A percentile compares a stretch with the other conserved stretches of the same genome.
Conservation (phyloP, 2,888 invertebrate genomes). For the Calliphora vomitoria region DNA sequence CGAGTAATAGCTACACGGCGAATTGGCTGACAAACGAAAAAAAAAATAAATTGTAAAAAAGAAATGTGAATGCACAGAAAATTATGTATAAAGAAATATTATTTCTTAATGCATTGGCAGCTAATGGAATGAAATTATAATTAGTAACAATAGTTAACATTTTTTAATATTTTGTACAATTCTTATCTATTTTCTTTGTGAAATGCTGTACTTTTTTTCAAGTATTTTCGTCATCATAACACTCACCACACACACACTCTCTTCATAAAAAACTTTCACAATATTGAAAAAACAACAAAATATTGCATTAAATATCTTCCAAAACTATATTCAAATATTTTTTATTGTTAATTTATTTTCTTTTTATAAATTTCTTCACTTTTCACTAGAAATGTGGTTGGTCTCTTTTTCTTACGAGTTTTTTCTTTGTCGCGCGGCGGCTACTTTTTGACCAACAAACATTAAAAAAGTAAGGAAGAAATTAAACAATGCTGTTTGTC, state of each 20-base stretch:
- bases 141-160: not conserved
- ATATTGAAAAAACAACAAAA: conserved; percentile 39
- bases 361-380: conserved; percentile 42
- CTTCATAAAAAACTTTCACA: conserved; percentile 57
- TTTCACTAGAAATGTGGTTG: conserved; percentile 29
- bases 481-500: conserved; percentile 57
- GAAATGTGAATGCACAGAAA: conserved; percentile 68
- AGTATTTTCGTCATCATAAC: conserved; percentile 41
- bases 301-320: conserved; percentile 21
- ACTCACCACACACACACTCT: conserved; percentile 64
- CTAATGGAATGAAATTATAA: no score
- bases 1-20: conserved; percentile 67
- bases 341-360: conserved; percentile 32
- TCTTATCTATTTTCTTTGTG: conserved; percentile 14
- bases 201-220: conserved; percentile 63
- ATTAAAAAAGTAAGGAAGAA: conserved; percentile 38
- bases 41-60: conserved; percentile 59
- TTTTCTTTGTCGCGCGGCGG: conserved; percentile 70
- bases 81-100: conserved; percentile 60
- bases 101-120: not conserved
- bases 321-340: not conserved
- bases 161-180: conserved; percentile 1
- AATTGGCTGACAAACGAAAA: conserved; percentile 65
- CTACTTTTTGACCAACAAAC: conserved; percentile 64
- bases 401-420: conserved; percentile 48